Base-by-base conservation (phyloP, 2,113 vertebrate genomes). In the Perccottus glenii region DNA sequence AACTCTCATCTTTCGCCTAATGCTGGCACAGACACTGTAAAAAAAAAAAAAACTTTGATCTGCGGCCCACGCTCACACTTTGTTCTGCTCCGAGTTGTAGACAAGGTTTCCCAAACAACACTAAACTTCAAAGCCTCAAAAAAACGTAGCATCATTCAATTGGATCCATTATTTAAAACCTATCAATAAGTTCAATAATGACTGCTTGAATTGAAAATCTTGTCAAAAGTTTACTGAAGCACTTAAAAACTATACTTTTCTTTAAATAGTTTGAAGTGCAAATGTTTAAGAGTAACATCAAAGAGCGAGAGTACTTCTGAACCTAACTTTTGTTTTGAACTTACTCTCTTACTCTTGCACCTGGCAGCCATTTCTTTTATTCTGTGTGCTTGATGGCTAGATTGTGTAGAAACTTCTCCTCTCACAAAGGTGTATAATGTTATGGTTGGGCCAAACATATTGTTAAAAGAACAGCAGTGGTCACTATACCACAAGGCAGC, bases 81-180 rank as follows among this genome's bases (percentile, higher is more conserved):
- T 83, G 66, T 70, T 83, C 63, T 83, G 66, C 70, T 83, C 63
- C 70, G 63, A 80, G 44, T 82, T 69, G 45, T 35, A 45, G 81
- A 63, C 33, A 59, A 73, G 73, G 58, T 70, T 75, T 61, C 2
- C 35, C 64, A 82, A 78, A 73, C 59, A 68, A 40, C 60, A 32
- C 59, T 57, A 47, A 66, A 82, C 85, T 89, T 88, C 88, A 89
- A 89, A 89, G 84, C 59, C 11, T 16, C 42, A 60, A 64, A 71
- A 76, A 65, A 89, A 81, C 63, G 49, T 77, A 81, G 50, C 73
- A 83, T 82, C 61, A 82, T 80, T 85, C 35, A 84, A 79, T 45
- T 70, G 62, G 32, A 47, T 83, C 9, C 60, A 83, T 87, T 78
- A 89, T 86, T 86, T 68, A 85, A n/a, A 66, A 75, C 44, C 61